Evolutionary conservation across 2,113 vertebrate species (phyloP).

Genomic region (Myiozetetes cayanensis): DNA sequence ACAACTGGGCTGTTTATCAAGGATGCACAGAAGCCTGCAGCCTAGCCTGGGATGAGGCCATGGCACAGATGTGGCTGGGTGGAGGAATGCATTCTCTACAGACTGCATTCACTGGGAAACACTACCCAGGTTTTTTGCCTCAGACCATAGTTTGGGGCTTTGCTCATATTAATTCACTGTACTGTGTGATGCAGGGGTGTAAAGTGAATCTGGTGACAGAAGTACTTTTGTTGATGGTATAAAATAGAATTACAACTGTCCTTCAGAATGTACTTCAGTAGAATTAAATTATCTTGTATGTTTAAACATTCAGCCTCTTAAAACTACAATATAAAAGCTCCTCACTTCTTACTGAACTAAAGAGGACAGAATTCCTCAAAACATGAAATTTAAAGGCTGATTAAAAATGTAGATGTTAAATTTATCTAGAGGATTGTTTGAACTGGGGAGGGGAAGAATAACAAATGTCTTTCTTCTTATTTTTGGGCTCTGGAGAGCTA

Average conservation of each 20-base stretch:
- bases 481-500: background rate
- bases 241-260: background rate
- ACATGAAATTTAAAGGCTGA: background rate
- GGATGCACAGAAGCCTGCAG: background rate
- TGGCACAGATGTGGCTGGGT: background rate
- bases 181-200: background rate
- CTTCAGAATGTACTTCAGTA: background rate
- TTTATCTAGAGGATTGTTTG: background rate
- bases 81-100: background rate
- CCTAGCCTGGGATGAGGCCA: background rate
- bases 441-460: background rate
- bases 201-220: background rate
- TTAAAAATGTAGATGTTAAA: background rate
- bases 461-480: background rate
- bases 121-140: background rate
- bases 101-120: background rate
- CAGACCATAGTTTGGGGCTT: background rate
- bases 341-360: background rate
- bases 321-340: background rate
- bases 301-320: background rate
- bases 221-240: background rate
- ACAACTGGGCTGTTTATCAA: background rate
- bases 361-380: background rate
- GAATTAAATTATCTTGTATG: background rate
- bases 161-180: background rate